Evolutionary conservation across 1,140 invertebrate species (phyloP).

Genomic region (Ceratitis capitata): DNA sequence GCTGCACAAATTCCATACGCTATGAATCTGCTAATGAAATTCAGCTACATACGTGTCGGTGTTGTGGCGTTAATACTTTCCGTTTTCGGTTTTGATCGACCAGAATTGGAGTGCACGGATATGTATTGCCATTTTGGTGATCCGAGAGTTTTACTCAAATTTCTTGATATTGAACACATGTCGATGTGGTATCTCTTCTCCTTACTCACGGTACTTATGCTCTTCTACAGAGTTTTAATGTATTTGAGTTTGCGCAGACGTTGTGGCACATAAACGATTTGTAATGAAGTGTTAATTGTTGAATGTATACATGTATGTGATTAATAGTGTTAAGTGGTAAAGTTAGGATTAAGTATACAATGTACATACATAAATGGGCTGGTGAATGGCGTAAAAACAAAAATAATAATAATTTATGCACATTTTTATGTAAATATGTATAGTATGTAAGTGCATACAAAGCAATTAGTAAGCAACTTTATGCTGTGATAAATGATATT

Average conservation of each 20-base stretch:
- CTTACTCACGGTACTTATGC: slow-evolving; percentile 67
- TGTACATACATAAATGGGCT: background rate
- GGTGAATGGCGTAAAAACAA: too few species aligned
- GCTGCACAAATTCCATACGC: slow-evolving; percentile 69
- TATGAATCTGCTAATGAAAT: slow-evolving; percentile 72
- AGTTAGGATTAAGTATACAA: background rate
- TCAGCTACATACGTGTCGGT: slow-evolving; percentile 72
- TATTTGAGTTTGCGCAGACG: slow-evolving; percentile 69
- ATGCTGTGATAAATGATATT: slow-evolving; percentile 25
- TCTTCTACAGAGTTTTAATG: slow-evolving; percentile 68
- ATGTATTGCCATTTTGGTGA: slow-evolving; percentile 72
- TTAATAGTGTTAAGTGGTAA: background rate
- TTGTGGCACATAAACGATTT: slow-evolving; percentile 67
- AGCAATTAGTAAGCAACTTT: background rate
- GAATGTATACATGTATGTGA: slow-evolving; percentile 3
- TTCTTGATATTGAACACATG: slow-evolving; percentile 68
- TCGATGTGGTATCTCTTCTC: slow-evolving; percentile 69
- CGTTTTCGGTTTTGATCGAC: slow-evolving; percentile 71
- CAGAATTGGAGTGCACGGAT: slow-evolving; percentile 69
- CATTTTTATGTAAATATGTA: background rate
- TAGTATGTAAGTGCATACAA: background rate
- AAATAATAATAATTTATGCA: too few species aligned
- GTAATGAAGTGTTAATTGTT: background rate
- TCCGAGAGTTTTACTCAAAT: slow-evolving; percentile 69
- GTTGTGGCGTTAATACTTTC: slow-evolving; percentile 71